These are phyloP conservation scores for Noctilio leporinus DNA, from an alignment of 2,113 vertebrate genomes.

Conservation along the genomic window DNA sequence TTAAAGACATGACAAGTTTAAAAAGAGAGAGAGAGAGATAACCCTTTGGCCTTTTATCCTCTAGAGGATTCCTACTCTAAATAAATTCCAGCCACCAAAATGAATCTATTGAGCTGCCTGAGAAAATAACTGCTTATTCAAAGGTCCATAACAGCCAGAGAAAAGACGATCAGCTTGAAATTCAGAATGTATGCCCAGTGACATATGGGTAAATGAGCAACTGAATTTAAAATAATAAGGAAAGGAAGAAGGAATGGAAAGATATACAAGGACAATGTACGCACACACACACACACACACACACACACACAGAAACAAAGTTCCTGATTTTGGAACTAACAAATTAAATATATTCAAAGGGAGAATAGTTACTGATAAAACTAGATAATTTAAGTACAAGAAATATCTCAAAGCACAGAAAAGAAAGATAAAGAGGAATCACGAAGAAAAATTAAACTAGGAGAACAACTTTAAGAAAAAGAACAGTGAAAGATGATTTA, in stretches of 20 bases:
- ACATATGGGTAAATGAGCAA: background rate
- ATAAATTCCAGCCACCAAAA: background rate
- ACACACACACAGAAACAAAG: background rate
- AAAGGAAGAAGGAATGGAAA: background rate
- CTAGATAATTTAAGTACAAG: background rate
- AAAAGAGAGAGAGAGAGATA: background rate
- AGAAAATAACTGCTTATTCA: background rate
- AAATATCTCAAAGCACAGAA: background rate
- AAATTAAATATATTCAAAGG: background rate
- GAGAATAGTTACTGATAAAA: background rate
- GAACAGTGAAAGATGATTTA: background rate
- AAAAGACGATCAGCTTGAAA: background rate
- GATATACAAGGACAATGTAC: background rate
- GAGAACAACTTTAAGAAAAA: background rate
- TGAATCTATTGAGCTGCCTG: background rate
- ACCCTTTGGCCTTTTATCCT: background rate
- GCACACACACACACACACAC: background rate
- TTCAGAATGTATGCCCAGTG: background rate
- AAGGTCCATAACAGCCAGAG: background rate
- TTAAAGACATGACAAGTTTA: background rate
- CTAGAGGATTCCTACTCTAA: background rate
- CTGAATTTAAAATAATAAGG: background rate
- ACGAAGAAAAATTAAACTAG: background rate
- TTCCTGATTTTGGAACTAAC: background rate
- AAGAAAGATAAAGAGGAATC: background rate